Conservation (phyloP, 2,797 vertebrate species). For the Acipenser ruthenus region DNA sequence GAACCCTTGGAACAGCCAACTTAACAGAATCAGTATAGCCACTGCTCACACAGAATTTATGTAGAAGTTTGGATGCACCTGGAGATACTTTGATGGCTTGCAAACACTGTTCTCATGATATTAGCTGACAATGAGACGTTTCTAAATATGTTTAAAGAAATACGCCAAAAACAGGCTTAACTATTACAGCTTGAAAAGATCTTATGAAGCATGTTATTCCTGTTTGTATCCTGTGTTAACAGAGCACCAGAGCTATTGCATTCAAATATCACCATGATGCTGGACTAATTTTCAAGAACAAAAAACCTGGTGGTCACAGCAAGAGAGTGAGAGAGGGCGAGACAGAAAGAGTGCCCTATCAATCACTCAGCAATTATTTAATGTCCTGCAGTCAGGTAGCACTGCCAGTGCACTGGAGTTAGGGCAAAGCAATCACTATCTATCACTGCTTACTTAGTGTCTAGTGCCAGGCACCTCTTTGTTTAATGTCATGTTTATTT, state of each 20-base stretch:
- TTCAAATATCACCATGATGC: background rate
- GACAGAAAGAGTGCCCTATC: background rate
- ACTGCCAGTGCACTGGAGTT: conserved; percentile 28
- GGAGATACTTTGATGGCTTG: no score
- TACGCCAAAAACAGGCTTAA: no score
- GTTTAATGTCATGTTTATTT: conserved; percentile 10
- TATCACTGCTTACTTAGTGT: conserved; percentile 26
- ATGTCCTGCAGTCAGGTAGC: conserved; percentile 4
- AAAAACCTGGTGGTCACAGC: background rate
- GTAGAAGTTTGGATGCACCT: no score
- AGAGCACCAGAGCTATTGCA: background rate
- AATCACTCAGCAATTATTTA: conserved; percentile 7
- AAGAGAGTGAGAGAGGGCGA: background rate
- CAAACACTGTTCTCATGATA: no score
- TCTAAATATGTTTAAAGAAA: no score
- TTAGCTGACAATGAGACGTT: no score
- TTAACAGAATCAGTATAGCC: no score
- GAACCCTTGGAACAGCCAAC: no score
- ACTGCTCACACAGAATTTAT: no score
- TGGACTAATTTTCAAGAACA: background rate
- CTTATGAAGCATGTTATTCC: no score
- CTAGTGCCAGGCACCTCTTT: conserved; percentile 5
- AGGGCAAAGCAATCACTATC: conserved; percentile 34
- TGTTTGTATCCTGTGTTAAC: no score
- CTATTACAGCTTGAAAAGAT: no score